phyloP scores from a whole-genome alignment of 2,113 vertebrate genomes.

The Triplophysa siluroides region DNA sequence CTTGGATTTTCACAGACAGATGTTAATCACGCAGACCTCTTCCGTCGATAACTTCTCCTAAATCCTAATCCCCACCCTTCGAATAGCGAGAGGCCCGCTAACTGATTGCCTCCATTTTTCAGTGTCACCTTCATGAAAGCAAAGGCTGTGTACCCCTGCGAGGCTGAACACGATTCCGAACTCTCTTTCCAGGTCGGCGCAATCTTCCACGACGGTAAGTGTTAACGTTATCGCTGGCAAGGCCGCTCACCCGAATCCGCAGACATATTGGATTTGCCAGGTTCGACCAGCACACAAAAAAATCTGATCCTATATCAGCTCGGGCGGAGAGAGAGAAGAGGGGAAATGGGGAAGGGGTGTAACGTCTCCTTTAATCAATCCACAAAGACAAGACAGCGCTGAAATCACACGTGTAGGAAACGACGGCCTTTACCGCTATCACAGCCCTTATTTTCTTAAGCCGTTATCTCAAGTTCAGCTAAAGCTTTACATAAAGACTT shows the following conservation, averaged over 20 bases:
- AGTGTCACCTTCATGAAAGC: constrained; percentile 84
- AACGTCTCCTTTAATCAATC: constrained; percentile 48
- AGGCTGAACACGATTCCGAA: constrained; percentile 95
- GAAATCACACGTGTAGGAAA: constrained; percentile 70
- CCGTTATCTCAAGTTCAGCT: constrained; percentile 24
- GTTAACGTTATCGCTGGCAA: constrained; percentile 66
- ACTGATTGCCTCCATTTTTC: constrained; percentile 80
- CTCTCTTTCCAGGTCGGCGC: constrained; percentile 94
- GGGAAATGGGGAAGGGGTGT: constrained; percentile 37
- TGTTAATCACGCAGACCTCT: constrained; percentile 27
- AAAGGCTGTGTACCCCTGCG: constrained; percentile 92
- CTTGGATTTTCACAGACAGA: not conserved
- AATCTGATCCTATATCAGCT: constrained; percentile 71
- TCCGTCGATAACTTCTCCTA: constrained; percentile 9
- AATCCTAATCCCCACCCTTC: constrained; percentile 64
- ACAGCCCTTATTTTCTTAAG: constrained; percentile 45
- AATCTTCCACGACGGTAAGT: constrained; percentile 97
- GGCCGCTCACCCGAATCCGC: constrained; percentile 62
- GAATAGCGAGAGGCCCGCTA: constrained; percentile 63
- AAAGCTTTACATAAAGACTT: not conserved
- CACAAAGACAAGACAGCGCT: constrained; percentile 60
- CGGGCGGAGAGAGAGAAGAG: constrained; percentile 50
- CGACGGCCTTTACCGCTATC: constrained; percentile 53
- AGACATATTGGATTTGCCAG: constrained; percentile 73
- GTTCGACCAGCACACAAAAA: constrained; percentile 56